Conservation (phyloP, 2,113 vertebrate genomes). For the Oxygymnocypris stewartii region DNA sequence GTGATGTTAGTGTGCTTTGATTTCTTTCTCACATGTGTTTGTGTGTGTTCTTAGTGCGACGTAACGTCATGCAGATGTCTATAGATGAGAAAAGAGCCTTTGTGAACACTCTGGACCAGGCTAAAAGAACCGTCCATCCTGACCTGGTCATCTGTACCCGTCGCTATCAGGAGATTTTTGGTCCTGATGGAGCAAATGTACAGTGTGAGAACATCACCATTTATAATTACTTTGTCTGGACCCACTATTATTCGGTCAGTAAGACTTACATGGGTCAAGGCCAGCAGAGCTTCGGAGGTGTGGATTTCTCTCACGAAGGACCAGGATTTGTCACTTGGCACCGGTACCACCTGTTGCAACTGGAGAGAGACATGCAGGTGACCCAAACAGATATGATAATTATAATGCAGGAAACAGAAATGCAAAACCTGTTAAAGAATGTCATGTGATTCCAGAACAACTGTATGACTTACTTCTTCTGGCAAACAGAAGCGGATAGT, state of each 20-base stretch:
- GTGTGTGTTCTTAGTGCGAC: constrained; percentile 77
- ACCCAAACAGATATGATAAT: not conserved
- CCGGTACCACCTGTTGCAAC: constrained; percentile 81
- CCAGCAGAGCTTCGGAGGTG: constrained; percentile 78
- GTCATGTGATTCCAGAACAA: not conserved
- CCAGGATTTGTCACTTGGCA: constrained; percentile 88
- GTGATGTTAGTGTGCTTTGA: not conserved
- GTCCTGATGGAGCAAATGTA: constrained; percentile 75
- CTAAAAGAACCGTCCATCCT: constrained; percentile 87
- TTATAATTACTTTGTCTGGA: constrained; percentile 86
- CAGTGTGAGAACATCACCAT: constrained; percentile 81
- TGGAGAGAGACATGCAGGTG: constrained; percentile 94
- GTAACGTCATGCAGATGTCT: constrained; percentile 85
- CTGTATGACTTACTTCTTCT: not conserved
- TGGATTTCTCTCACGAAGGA: constrained; percentile 88
- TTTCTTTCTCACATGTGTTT: not conserved
- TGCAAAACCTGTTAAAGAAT: not conserved
- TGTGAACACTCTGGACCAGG: constrained; percentile 82
- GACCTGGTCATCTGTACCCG: constrained; percentile 88
- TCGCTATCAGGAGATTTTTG: constrained; percentile 79
- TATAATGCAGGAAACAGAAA: not conserved
- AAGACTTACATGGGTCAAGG: constrained; percentile 83
- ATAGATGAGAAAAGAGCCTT: constrained; percentile 79
- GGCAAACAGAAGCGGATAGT: not conserved
- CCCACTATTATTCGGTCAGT: constrained; percentile 84